Conservation (phyloP, 2,888 invertebrate species). For the Tineola bisselliella region DNA sequence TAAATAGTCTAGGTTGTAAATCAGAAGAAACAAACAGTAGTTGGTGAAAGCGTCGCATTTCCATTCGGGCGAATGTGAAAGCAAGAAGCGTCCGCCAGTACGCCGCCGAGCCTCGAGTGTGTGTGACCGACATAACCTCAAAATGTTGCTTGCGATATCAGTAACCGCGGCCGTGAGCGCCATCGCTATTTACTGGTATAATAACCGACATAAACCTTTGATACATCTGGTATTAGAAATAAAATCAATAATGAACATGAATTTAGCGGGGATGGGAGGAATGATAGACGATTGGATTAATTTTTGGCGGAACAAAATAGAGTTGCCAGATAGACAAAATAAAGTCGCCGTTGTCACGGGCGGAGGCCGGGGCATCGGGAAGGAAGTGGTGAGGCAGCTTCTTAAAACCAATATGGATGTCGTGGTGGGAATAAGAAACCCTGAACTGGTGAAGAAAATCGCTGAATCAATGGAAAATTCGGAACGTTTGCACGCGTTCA, state of each 20-base stretch:
- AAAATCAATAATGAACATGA: slow-evolving; percentile 65
- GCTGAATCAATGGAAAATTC: slow-evolving; percentile 53
- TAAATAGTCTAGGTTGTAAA: not conserved
- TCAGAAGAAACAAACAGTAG: slow-evolving; percentile 25
- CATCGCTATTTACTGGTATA: slow-evolving; percentile 50
- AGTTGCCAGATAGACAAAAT: slow-evolving; percentile 70
- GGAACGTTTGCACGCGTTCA: slow-evolving; percentile 71
- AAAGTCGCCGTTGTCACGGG: slow-evolving; percentile 86
- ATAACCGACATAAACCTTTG: slow-evolving; percentile 64
- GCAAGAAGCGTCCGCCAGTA: slow-evolving; percentile 28
- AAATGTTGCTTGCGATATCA: slow-evolving; percentile 42
- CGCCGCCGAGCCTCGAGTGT: slow-evolving; percentile 39
- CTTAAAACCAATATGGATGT: slow-evolving; percentile 81
- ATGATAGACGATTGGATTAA: slow-evolving; percentile 70
- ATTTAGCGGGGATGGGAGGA: slow-evolving; percentile 67
- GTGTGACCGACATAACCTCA: slow-evolving; percentile 36
- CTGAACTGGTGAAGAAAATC: slow-evolving; percentile 54
- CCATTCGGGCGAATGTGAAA: slow-evolving; percentile 58
- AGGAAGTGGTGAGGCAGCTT: slow-evolving; percentile 78
- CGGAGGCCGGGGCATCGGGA: slow-evolving; percentile 86
- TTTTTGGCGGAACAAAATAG: slow-evolving; percentile 67
- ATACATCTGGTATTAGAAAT: slow-evolving; percentile 62
- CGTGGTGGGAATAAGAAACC: slow-evolving; percentile 76
- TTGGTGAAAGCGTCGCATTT: slow-evolving; percentile 53
- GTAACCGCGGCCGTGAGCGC: slow-evolving; percentile 18